These are phyloP conservation scores for Syrphus vitripennis DNA, from an alignment of 2,888 invertebrate species.

Conservation along the genomic window DNA sequence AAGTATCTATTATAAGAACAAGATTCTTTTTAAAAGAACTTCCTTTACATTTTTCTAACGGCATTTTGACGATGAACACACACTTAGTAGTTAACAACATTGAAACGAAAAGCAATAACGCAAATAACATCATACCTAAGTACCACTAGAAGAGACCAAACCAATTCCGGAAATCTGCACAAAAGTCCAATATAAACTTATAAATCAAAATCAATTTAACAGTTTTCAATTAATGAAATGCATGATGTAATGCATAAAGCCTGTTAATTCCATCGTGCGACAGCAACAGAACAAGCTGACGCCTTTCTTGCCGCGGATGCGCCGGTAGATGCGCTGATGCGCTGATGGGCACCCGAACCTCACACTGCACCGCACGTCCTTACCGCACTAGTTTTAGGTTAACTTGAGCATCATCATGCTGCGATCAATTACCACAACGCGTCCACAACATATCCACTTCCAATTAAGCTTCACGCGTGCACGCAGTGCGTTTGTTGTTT, in stretches of 20 bases:
- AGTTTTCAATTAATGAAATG: slow-evolving; percentile 67
- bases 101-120: neutral
- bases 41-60: neutral
- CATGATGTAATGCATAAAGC: slow-evolving; percentile 39
- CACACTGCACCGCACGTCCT: no score
- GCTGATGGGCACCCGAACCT: no score
- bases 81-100: neutral
- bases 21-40: neutral
- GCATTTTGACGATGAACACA: neutral
- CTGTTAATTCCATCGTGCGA: slow-evolving; percentile 23
- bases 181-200: slow-evolving; percentile 27
- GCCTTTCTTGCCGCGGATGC: neutral
- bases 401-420: slow-evolving; percentile 56
- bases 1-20: neutral
- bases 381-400: slow-evolving; percentile 29
- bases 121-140: neutral
- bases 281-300: neutral
- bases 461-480: slow-evolving; percentile 59
- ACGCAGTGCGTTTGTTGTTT: slow-evolving; percentile 40
- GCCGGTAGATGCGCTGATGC: no score
- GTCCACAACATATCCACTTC: slow-evolving; percentile 51
- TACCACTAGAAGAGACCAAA: neutral
- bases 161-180: slow-evolving; percentile 14
- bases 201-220: slow-evolving; percentile 67
- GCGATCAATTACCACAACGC: slow-evolving; percentile 58